Evolutionary conservation across 2,888 invertebrate species (phyloP).

Genomic region (Drosophila prolongata): DNA sequence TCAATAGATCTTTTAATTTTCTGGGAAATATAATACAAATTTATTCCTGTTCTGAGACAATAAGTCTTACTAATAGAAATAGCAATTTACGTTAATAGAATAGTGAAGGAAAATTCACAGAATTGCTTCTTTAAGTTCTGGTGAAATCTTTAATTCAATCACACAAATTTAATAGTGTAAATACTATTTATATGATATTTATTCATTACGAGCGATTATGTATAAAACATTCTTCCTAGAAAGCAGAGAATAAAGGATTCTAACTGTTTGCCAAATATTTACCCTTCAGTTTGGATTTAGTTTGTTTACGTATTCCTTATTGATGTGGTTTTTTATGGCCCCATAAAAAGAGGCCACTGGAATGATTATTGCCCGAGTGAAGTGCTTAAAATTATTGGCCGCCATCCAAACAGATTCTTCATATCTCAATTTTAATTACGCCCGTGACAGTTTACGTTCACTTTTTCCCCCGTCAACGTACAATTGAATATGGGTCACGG

Average conservation of each 20-base stretch:
- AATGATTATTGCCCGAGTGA: constrained; percentile 39
- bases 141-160: neutral
- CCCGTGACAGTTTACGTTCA: constrained; percentile 60
- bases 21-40: too few species aligned
- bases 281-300: constrained; percentile 14
- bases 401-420: constrained; percentile 55
- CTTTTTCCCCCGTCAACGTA: constrained; percentile 21
- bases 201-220: neutral
- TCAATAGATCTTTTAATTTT: neutral
- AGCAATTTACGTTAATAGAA: too few species aligned
- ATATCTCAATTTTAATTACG: constrained; percentile 58
- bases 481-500: constrained; percentile 54
- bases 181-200: neutral
- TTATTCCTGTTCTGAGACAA: too few species aligned
- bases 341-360: constrained; percentile 50
- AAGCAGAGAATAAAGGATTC: neutral
- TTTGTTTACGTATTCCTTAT: constrained; percentile 30
- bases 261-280: constrained; percentile 16
- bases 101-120: too few species aligned
- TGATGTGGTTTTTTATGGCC: constrained; percentile 39
- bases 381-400: constrained; percentile 55
- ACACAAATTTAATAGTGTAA: neutral
- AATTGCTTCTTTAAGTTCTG: neutral
- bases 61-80: too few species aligned
- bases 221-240: constrained; percentile 1